Evolutionary conservation across 2,797 vertebrate species (phyloP), one percentile per base, ranked within the genome.

Genomic region (Gobionotothen gibberifrons): DNA sequence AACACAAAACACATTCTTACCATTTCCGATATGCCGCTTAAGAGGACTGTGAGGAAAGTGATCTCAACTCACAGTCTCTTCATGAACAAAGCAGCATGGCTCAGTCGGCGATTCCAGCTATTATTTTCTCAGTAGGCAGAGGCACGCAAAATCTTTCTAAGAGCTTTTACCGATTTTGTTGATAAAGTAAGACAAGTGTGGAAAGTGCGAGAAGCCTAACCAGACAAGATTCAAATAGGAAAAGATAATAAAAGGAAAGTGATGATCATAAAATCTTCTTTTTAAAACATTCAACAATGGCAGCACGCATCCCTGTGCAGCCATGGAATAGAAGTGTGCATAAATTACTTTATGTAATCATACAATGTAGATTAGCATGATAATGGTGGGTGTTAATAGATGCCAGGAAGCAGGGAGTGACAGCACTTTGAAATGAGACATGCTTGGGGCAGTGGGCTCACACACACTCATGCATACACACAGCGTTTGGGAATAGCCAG

Each of bases 351-450:
- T 96, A 96, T 97, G 97, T 98, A 97, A 98, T 97, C 96, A 97
- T 97, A 97, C 96, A 97, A 96, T 95, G 96, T 95, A 96, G 96
- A 99, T 99, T 99, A 98, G 96, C 98, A 99, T 99, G 97, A 99
- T 98, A 99, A 99, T 99, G 96, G 97, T 94, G 95, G 95, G 96
- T 94, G 94, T 98, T 99, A 99, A 99, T 99, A 97, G 97, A 97
- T 97, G 97, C 97, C 97, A 96, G 96, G 97, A 97, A 97, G 96
- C 95, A 95, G 95, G 96, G 96, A 97, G 96, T 96, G 97, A 96
- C 96, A 97, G 96, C 95, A 96, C 96, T 97, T 96, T 96, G 96
- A 98, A 97, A 98, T 97, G 96, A 99, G 96, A 97, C 95, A 94
- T 95, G 97, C 97, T 98, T 89, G 94, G 94, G 97, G 97, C 96